Percentiles rank a stretch among this genome's conserved stretches.
Conservation (phyloP, 1,140 invertebrate genomes). For the Euwallacea similis region DNA sequence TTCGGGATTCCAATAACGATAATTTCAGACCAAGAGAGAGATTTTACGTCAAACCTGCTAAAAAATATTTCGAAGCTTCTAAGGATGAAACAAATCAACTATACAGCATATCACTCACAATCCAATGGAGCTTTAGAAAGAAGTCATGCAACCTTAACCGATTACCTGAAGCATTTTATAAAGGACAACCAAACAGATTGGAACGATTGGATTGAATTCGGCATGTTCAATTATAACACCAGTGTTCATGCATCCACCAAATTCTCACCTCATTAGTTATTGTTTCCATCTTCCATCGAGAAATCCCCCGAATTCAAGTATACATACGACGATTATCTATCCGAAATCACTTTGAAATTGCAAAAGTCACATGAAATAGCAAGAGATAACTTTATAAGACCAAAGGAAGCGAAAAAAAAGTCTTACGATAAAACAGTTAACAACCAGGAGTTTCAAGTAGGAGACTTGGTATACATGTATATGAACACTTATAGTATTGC, state of each 20-base stretch:
- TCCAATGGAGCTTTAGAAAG: conserved; percentile 20
- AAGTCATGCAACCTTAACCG: conserved; percentile 47
- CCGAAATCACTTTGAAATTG: neutral
- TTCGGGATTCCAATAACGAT: conserved; percentile 42
- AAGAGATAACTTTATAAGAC: neutral
- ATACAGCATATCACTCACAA: conserved; percentile 46
- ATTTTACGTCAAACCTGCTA: conserved; percentile 46
- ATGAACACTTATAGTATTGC: conserved; percentile 43
- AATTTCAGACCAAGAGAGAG: conserved; percentile 47
- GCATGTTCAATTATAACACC: conserved; percentile 45
- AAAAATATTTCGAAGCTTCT: conserved; percentile 46
- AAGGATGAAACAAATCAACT: conserved; percentile 42
- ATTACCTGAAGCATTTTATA: conserved; percentile 47
- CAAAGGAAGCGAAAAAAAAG: conserved; percentile 9
- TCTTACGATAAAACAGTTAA: conserved; percentile 25
- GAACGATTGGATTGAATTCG: conserved; percentile 42
- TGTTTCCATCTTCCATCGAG: conserved; percentile 37
- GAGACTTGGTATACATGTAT: conserved; percentile 34
- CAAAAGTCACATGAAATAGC: conserved; percentile 25
- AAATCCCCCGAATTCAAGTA: conserved; percentile 25
- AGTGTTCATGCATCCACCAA: conserved; percentile 43
- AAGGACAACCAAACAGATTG: conserved; percentile 43
- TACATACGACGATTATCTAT: conserved; percentile 28
- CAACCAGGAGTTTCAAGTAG: conserved; percentile 9
- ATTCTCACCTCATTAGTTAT: conserved; percentile 46